These are phyloP conservation scores for Taphrorychus bicolor DNA, from an alignment of 2,888 invertebrate genomes.

Conservation along the genomic window DNA sequence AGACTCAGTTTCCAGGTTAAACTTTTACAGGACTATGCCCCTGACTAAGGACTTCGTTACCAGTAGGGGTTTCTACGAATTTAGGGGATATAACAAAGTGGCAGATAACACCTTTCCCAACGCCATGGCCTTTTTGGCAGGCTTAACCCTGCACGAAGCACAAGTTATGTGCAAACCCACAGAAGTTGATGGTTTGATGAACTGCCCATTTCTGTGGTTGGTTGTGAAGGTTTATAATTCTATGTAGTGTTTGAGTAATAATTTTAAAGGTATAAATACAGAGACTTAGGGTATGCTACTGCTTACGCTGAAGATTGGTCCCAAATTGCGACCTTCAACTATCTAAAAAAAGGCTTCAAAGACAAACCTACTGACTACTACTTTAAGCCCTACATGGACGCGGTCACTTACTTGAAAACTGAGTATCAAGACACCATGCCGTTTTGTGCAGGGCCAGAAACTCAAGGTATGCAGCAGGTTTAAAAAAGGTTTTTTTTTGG, in stretches of 20 bases:
- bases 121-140: slow-evolving; percentile 81
- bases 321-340: slow-evolving; percentile 77
- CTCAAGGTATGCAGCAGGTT: slow-evolving; percentile 46
- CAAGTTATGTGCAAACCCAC: slow-evolving; percentile 64
- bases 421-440: slow-evolving; percentile 47
- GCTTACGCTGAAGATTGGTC: slow-evolving; percentile 82
- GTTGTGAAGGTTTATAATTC: background rate
- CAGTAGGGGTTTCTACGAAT: slow-evolving; percentile 59
- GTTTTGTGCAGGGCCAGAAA: slow-evolving; percentile 67
- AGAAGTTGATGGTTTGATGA: slow-evolving; percentile 67
- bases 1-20: slow-evolving; percentile 83
- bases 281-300: slow-evolving; percentile 72
- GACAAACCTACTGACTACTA: slow-evolving; percentile 84
- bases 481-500: background rate
- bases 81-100: slow-evolving; percentile 66
- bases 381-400: slow-evolving; percentile 74
- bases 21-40: slow-evolving; percentile 78
- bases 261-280: slow-evolving; percentile 63
- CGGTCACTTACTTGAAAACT: slow-evolving; percentile 64
- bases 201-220: slow-evolving; percentile 81
- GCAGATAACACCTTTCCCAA: slow-evolving; percentile 93
- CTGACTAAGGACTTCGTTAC: slow-evolving; percentile 72
- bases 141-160: slow-evolving; percentile 59
- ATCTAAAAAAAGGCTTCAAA: slow-evolving; percentile 74
- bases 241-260: background rate